Conservation (phyloP, 2,797 vertebrate genomes). For the Phrynocephalus vlangalii region DNA sequence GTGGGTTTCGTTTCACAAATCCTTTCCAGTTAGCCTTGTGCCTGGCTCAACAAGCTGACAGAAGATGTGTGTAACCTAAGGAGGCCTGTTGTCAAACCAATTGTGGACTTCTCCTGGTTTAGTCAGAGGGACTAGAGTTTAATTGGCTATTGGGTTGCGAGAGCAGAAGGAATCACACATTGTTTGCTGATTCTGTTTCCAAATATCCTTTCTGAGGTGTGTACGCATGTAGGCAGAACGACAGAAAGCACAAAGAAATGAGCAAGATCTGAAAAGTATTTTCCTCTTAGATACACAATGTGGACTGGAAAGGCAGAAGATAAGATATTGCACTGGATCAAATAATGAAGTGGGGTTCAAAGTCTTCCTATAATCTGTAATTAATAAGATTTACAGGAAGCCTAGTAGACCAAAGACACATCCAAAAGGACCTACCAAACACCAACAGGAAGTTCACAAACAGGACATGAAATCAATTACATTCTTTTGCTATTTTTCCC, state of each 20-base stretch:
- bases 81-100: slow-evolving; percentile 8
- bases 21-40: slow-evolving; percentile 41
- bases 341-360: neutral
- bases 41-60: slow-evolving; percentile 52
- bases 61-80: slow-evolving; percentile 49
- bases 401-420: neutral
- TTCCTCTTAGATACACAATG: neutral
- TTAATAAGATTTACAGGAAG: neutral
- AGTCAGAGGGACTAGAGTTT: slow-evolving; percentile 41
- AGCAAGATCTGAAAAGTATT: neutral
- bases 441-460: neutral
- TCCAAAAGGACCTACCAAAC: neutral
- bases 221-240: neutral
- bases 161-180: slow-evolving; percentile 14
- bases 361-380: neutral
- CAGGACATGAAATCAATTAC: too few species aligned
- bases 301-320: slow-evolving; percentile 31
- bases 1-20: slow-evolving; percentile 60
- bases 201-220: neutral
- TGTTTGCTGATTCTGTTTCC: slow-evolving; percentile 42
- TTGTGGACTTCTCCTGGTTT: slow-evolving; percentile 49
- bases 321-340: neutral
- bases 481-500: neutral
- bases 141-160: slow-evolving; percentile 27
- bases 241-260: neutral